Base-by-base conservation (phyloP, 2,113 vertebrate species). In the Hippocampus guttulatus region DNA sequence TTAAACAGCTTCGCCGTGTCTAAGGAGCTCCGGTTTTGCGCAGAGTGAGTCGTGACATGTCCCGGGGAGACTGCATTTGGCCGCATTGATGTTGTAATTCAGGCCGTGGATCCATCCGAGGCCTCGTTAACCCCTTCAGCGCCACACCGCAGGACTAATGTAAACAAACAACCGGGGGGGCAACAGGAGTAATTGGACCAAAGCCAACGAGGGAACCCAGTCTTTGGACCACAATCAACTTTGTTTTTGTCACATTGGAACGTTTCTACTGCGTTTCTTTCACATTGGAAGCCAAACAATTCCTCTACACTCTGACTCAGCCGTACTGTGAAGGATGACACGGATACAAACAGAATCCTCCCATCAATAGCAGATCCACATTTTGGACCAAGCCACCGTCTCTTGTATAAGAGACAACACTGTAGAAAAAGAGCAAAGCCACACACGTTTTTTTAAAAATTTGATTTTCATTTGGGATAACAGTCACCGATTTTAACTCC, bases 121-220 rank as follows among this genome's bases (percentile, higher is more conserved):
- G 92, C 92, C 92, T 88, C 79, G 78, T 89, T 92, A 93, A 92
- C 90, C 78, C 88, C 30, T 86, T 83, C 82, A 16, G 23, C 51
- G 10, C 91, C 83, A 40, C 70, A 75, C 73, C 68, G 81, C 79
- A 87, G 81, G 63, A 76, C 73, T 82, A 88, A 93, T 92, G 90
- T 93, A 93, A 93, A 93, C 92, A 93, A 92, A 92, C 90, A 85
- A 75, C 69, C 76, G 75, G 84, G 81, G 86, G 84, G 83, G 86
- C 81, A 86, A 80, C 80, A 64, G 88, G 89, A 85, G 85, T 85
- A 89, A 88, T 88, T 85, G 84, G 89, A 91, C 88, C 89, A 89
- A 89, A 86, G 84, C 89, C 90, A 90, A 89, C 85, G 84, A 75
- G 76, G 84, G 73, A 68, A 75, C 73, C 75, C 76, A 65, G 65